Base-by-base conservation (phyloP, 2,797 vertebrate genomes). In the Paguma larvata region DNA sequence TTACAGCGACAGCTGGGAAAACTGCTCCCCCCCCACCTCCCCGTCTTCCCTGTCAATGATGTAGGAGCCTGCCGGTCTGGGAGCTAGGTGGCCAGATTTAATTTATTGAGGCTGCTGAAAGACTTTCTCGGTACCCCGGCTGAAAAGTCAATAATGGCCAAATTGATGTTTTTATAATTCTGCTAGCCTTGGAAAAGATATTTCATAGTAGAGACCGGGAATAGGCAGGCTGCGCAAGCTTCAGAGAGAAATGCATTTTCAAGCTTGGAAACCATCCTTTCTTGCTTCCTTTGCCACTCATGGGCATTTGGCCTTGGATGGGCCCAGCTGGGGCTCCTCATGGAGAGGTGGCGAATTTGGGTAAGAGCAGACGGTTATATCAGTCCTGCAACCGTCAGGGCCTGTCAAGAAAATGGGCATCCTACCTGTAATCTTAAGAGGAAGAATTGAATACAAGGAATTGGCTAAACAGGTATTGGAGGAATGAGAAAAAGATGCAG, bases 131-230 rank as follows among this genome's bases (percentile, higher is more conserved):
- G 80, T 92, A 96, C 97, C 97, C 96, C 62, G 75, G 70, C 44
- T 96, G 85, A 93, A 96, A 97, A 97, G 97, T 98, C 98, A 98
- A 93, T 99, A 98, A 94, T 30, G 68, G 95, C 96, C 98, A 98
- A 97, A 98, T 91, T 95, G 97, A 97, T 73, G 96, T 98, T 98
- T 98, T 98, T 89, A 96, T 97, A 95, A 97, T 98, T 98, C 97
- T 95, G 86, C 89, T n/a, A 68, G 94, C 96, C 97, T 96, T 97
- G 94, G 96, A 96, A 97, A 97, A 98, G 86, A 92, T 96, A 96
- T n/a, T 96, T 41, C 27, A 63, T 18, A 51, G 63, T 10, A 59
- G 97, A 95, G 67, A 89, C 6, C 34, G 56, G 94, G 79, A 95
- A 97, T 93, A 15, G 68, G 59, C 92, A 41, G 67, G 21, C 44